A percentile compares a stretch with the other conserved stretches of the same genome.
phyloP scores from a whole-genome alignment of 2,888 invertebrate species.

The Ariolimax columbianus region DNA sequence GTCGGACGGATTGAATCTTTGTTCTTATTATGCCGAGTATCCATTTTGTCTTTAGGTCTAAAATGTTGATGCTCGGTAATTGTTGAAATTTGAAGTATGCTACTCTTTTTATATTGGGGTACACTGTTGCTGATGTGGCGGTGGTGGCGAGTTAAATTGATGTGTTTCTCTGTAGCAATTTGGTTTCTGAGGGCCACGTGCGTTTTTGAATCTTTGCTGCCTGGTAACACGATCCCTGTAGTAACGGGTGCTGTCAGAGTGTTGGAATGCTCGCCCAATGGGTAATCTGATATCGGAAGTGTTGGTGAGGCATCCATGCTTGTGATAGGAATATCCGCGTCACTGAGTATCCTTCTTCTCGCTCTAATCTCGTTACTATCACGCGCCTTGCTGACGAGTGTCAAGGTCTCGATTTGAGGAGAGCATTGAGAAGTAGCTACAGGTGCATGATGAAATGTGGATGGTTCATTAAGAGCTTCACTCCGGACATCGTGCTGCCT shows the following conservation, averaged over 20 bases:
- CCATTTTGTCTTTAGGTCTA: neutral
- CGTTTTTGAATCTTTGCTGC: neutral
- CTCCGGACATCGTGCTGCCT: neutral
- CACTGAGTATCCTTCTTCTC: constrained; percentile 35
- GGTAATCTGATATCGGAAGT: neutral
- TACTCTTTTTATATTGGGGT: neutral
- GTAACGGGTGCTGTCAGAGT: neutral
- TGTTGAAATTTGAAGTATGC: neutral
- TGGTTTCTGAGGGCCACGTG: neutral
- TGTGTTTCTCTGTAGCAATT: constrained; percentile 8
- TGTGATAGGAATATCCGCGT: constrained; percentile 6
- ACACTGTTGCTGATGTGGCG: neutral
- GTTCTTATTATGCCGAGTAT: neutral
- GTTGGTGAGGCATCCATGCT: neutral
- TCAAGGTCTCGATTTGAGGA: neutral
- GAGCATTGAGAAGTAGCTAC: neutral
- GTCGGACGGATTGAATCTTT: neutral
- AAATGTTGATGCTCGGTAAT: neutral
- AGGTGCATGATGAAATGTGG: neutral
- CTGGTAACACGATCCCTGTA: neutral
- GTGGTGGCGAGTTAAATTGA: neutral
- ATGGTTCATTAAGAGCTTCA: neutral
- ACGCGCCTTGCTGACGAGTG: neutral
- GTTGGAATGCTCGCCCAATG: neutral
- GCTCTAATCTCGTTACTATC: neutral